Evolutionary conservation across 2,888 invertebrate species (phyloP), one percentile per base, ranked within the genome.

Genomic region (Cephonodes hylas): DNA sequence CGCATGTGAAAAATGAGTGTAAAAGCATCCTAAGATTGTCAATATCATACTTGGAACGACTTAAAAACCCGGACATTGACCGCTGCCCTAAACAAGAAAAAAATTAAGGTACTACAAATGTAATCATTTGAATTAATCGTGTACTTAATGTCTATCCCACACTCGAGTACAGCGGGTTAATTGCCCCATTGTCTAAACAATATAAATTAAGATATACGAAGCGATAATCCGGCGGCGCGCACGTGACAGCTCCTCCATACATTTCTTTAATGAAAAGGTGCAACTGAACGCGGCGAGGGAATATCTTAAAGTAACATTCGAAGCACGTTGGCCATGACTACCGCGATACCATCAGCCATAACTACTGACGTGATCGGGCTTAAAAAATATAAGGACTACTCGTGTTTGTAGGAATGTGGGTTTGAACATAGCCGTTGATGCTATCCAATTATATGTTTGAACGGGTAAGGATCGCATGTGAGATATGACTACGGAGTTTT

Each of bases 211-310:
- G 73, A 76, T 77, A 78, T 69, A 63, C 58, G 53, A 27, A 27
- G 31, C 66, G 73, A 73, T 76, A 72, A 73, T 64, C 66, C 60
- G 38, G 31, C 62, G 57, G 42, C 58, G 42, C 61, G 66, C 58
- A 75, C 79, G 77, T 80, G 81, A 78, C 73, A 68, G 73, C 20
- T 13, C 58, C 27, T 27, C 53, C 53, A 44, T 27, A 59, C 44
- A 71, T 77, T 80, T 78, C 68, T 73, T 69, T 78, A 78, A 79
- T 74, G 75, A 74, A 73, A 67, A 74, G 74, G 70, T 70, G 71
- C 68, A 66, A 65, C 61, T 25, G 62, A 66, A 66, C 42, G 23
- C 53, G 53, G 53, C 53, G 18, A 44, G 18, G 53, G 31, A 53
- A 53, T 53, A 53, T 18, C 48, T 48, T 45, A 45, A 57, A 57